phyloP scores from a whole-genome alignment of 2,113 vertebrate genomes.

The Gavialis gangeticus region DNA sequence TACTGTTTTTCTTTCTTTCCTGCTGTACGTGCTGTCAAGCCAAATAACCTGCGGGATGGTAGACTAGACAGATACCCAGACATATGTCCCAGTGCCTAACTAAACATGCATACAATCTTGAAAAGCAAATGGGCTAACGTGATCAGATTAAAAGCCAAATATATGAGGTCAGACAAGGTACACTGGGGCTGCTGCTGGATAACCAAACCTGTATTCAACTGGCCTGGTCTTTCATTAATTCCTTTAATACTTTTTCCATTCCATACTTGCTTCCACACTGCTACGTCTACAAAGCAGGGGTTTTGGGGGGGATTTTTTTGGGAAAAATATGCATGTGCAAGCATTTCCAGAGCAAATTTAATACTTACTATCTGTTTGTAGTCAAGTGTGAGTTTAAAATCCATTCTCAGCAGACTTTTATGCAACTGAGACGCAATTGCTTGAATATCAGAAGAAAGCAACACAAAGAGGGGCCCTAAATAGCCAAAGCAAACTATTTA shows the following conservation, averaged over 20 bases:
- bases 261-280: neutral
- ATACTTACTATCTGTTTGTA: neutral
- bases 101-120: neutral
- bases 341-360: neutral
- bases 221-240: neutral
- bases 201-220: neutral
- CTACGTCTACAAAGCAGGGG: neutral
- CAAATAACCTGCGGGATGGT: neutral
- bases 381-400: neutral
- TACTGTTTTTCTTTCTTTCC: neutral
- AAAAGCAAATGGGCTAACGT: neutral
- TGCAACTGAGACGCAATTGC: neutral
- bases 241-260: neutral
- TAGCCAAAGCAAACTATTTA: neutral
- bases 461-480: neutral
- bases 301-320: too few relatives aligned
- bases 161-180: neutral
- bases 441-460: neutral
- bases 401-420: neutral
- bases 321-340: neutral
- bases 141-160: neutral
- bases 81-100: neutral
- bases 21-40: neutral
- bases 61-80: neutral
- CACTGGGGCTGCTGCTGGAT: neutral